Base-by-base conservation (phyloP, 2,113 vertebrate species). In the Stegostoma tigrinum region DNA sequence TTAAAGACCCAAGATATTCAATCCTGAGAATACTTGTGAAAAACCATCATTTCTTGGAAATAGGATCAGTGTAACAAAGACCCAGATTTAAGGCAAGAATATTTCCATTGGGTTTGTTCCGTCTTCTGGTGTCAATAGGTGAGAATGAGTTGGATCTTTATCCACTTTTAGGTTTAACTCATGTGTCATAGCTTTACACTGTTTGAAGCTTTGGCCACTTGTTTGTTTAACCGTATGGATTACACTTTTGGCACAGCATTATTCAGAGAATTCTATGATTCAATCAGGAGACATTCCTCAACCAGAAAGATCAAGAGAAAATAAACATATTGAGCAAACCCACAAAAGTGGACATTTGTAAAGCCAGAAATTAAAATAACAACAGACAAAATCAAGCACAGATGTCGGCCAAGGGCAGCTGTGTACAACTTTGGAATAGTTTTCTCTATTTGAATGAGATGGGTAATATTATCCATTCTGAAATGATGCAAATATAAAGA, bases 301-400 rank as follows among this genome's bases (percentile, higher is more conserved):
- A 95, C 72, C 94, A 95, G 94, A 95, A 95, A 95, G 94, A 95
- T 95, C 94, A 95, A 95, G 68, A 95, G 94, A 95, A 95, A 95
- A 95, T 95, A 95, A 95, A 95, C 68, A 95, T 70, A 95, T 95
- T 72, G 94, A 95, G 94, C 42, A 75, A 95, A 95, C 42, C 94
- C 94, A 72, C 94, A 95, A 95, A 95, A 75, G 94, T 95, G 68
- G 94, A 72, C 94, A 95, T 95, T 95, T 95, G 94, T 95, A 95
- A 95, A 70, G 94, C 94, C 94, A 95, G 68, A 72, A 72, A 95
- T 95, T 95, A 95, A 70, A 95, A 95, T 95, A 95, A 95, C 94
- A 95, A 95, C 94, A 95, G 94, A 48, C 68, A 95, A 95, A 95
- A 95, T 95, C 67, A 95, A 95, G 94, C 94, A 95, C 94, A 95